Percentiles rank a stretch among this genome's conserved stretches.
Conservation (phyloP, 2,113 vertebrate species). For the Megaceryle maxima region DNA sequence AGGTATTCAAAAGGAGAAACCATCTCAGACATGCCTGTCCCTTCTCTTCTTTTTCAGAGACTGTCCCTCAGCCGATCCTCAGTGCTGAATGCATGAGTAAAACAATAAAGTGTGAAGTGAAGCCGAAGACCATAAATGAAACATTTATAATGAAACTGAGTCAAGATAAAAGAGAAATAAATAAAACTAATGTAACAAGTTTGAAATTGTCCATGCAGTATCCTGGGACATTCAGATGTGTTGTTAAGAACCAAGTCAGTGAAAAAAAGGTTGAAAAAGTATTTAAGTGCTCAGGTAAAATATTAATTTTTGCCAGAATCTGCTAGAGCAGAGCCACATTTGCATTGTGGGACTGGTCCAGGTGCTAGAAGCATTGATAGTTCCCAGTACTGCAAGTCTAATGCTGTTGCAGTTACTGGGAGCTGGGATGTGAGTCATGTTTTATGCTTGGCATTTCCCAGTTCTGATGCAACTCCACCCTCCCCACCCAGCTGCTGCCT, state of each 20-base stretch:
- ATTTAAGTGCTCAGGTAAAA: conserved; percentile 49
- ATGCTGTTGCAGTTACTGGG: fast-evolving
- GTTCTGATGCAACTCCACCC: not conserved
- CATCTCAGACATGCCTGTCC: not conserved
- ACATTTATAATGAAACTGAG: not conserved
- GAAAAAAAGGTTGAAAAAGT: not conserved
- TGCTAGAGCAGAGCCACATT: not conserved
- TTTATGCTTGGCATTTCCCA: not conserved
- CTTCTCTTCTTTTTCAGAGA: conserved; percentile 35
- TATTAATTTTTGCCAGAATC: not conserved
- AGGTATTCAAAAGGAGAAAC: not conserved
- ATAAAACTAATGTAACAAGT: not conserved
- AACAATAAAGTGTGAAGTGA: conserved; percentile 30
- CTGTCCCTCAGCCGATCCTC: conserved; percentile 36
- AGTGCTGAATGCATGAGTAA: not conserved
- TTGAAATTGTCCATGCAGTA: not conserved
- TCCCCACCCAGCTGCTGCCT: not conserved
- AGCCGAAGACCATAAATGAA: not conserved
- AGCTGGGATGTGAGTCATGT: not conserved
- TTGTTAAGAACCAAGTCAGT: not conserved
- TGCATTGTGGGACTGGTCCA: not conserved
- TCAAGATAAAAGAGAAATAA: not conserved
- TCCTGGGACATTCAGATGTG: not conserved
- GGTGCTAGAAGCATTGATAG: not conserved
- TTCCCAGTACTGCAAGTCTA: not conserved